Conservation (phyloP, 2,797 vertebrate species). For the Mus spretus region DNA sequence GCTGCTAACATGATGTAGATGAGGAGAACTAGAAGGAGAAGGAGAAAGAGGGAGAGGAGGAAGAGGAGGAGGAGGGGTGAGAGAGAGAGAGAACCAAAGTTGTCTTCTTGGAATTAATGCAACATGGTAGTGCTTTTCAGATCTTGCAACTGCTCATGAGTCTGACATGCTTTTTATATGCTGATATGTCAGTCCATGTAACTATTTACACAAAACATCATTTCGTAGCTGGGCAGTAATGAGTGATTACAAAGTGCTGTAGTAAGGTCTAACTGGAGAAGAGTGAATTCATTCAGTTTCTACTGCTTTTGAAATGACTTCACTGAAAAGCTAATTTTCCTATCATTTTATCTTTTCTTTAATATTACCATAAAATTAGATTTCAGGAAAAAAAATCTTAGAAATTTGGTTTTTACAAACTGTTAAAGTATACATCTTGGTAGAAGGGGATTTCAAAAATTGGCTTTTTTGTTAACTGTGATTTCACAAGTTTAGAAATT, state of each 20-base stretch:
- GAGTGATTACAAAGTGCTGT: background rate
- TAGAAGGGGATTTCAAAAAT: background rate
- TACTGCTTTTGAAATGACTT: background rate
- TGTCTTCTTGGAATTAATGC: background rate
- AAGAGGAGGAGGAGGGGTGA: fast-evolving
- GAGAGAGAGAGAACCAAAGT: background rate
- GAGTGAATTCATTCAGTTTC: background rate
- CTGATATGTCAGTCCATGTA: background rate
- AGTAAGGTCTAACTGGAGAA: background rate
- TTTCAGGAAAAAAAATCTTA: background rate
- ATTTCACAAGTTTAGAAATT: background rate
- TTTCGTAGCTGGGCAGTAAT: background rate
- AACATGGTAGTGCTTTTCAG: background rate
- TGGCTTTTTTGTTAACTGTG: background rate
- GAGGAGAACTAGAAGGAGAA: background rate
- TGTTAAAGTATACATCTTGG: background rate
- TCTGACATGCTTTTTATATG: background rate
- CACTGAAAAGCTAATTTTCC: background rate
- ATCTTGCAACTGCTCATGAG: background rate
- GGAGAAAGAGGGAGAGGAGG: background rate
- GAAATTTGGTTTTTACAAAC: background rate
- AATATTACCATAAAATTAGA: background rate
- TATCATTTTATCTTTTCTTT: too few relatives aligned
- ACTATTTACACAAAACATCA: background rate
- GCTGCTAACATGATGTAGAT: background rate